These are phyloP conservation scores for Dascillus cervinus DNA, from an alignment of 2,888 invertebrate species.

Conservation along the genomic window DNA sequence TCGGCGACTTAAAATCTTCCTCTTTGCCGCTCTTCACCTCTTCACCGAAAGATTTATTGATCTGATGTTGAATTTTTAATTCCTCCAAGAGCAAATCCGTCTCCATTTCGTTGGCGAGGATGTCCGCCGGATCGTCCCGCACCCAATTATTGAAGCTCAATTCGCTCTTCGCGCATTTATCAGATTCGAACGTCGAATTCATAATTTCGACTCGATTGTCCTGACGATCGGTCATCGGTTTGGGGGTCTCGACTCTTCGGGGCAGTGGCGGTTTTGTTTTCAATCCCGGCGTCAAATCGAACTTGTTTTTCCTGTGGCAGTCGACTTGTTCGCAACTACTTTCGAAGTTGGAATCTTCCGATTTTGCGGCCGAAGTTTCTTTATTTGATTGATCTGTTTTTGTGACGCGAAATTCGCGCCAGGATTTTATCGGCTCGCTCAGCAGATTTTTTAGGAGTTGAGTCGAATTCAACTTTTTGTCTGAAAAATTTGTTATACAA, in stretches of 20 bases:
- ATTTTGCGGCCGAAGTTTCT: conserved; percentile 5
- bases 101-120: conserved; percentile 8
- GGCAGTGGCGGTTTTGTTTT: conserved; percentile 38
- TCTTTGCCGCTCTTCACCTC: no score
- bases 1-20: no score
- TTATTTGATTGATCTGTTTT: conserved; percentile 2
- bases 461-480: conserved; percentile 20
- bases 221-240: no score
- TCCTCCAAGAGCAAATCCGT: conserved; percentile 10
- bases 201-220: no score
- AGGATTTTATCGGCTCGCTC: conserved; percentile 30
- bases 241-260: conserved; percentile 27
- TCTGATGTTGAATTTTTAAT: conserved; percentile 11
- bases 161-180: conserved; percentile 6
- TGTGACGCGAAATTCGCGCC: conserved; percentile 17
- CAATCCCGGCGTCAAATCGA: conserved; percentile 30
- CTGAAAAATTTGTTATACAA: conserved; percentile 15
- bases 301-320: not conserved
- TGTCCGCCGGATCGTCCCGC: conserved; percentile 17
- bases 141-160: conserved; percentile 21
- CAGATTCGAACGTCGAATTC: conserved; percentile 6
- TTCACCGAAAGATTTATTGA: no score
- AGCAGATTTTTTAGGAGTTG: conserved; percentile 31
- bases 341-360: conserved; percentile 6
- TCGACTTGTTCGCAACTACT: conserved; percentile 1